These are phyloP conservation scores for Ceyx cyanopectus DNA, from an alignment of 2,113 vertebrate genomes.

Conservation along the genomic window DNA sequence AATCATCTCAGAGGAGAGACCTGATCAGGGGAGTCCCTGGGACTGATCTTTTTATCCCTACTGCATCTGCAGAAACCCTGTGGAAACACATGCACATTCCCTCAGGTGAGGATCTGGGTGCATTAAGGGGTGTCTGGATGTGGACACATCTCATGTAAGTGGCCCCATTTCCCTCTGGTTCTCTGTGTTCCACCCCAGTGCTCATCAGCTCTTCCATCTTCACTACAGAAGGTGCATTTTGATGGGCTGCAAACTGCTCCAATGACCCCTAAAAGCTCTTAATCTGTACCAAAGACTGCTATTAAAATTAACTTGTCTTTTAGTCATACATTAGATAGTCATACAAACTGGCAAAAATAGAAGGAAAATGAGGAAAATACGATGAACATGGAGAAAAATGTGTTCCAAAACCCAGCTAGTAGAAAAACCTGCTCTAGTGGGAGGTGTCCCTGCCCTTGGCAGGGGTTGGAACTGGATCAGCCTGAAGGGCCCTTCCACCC, in stretches of 20 bases:
- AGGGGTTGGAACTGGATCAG: too few species aligned
- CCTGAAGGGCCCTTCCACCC: too few species aligned
- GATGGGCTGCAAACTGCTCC: not conserved
- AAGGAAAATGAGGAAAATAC: not conserved
- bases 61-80: not conserved
- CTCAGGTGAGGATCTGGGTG: not conserved
- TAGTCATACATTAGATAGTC: not conserved
- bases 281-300: not conserved
- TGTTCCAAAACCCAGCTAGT: not conserved
- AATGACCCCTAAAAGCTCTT: not conserved
- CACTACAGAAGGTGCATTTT: not conserved
- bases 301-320: not conserved
- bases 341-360: not conserved
- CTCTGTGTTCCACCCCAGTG: not conserved
- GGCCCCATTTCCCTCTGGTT: not conserved
- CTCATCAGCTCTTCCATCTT: not conserved
- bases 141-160: not conserved
- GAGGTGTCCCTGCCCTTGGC: too few species aligned
- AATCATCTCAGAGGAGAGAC: not conserved
- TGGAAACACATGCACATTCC: not conserved
- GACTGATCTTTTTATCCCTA: not conserved
- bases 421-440: not conserved
- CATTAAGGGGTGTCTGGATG: not conserved
- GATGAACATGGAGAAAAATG: not conserved
- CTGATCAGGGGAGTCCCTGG: not conserved